phyloP scores from a whole-genome alignment of 2,888 invertebrate species.

The Lathronympha strigana region DNA sequence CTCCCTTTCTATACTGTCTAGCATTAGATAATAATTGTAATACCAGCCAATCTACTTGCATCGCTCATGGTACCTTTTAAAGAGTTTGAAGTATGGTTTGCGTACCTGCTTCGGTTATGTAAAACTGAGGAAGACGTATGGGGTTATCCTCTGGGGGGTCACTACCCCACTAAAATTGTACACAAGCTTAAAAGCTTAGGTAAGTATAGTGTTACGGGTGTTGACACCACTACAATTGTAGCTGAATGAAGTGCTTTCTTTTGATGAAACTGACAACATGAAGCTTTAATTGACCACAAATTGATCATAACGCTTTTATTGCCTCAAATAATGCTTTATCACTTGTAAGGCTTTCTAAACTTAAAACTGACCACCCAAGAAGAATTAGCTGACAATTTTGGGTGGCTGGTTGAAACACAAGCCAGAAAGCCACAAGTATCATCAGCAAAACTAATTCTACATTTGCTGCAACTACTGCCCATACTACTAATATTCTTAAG shows the following conservation, averaged over 20 bases:
- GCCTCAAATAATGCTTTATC: background rate
- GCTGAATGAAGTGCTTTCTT: too few species aligned
- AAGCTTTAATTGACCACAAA: background rate
- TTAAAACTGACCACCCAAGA: background rate
- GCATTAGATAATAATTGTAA: too few species aligned
- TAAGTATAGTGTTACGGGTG: background rate
- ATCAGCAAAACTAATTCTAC: too few species aligned
- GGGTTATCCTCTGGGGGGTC: background rate
- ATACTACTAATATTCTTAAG: too few species aligned
- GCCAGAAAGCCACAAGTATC: too few species aligned
- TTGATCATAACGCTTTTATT: background rate
- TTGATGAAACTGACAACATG: too few species aligned
- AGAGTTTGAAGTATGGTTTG: background rate
- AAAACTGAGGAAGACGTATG: background rate
- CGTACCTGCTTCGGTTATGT: background rate
- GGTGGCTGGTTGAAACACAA: too few species aligned
- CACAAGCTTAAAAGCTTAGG: background rate
- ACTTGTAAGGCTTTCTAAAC: background rate
- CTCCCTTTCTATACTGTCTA: too few species aligned
- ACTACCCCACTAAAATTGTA: background rate
- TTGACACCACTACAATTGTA: background rate
- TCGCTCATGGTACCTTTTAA: background rate
- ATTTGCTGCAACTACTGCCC: too few species aligned
- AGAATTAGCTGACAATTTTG: background rate
- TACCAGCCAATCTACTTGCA: too few species aligned